A percentile compares a stretch with the other conserved stretches of the same genome.
Evolutionary conservation across 2,113 vertebrate genomes (phyloP).

Genomic region (Athene noctua): DNA sequence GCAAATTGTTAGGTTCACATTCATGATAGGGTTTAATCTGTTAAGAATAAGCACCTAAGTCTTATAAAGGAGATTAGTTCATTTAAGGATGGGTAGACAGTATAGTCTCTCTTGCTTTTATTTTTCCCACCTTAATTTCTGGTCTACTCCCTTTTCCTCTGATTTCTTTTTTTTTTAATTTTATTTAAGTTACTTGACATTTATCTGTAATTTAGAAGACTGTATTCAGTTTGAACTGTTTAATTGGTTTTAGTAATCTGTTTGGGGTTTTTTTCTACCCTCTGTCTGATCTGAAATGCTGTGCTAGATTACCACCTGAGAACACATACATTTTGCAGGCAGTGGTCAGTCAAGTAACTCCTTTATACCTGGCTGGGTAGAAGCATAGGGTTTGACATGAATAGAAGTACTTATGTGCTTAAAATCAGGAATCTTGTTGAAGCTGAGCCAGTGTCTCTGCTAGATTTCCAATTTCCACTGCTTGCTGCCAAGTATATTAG

Average conservation of each 20-base stretch:
- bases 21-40: neutral
- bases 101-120: neutral
- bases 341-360: neutral
- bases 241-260: neutral
- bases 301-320: neutral
- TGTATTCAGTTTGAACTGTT: neutral
- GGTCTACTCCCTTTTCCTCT: neutral
- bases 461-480: conserved; percentile 42
- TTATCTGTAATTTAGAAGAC: neutral
- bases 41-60: neutral
- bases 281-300: neutral
- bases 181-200: neutral
- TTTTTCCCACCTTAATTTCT: neutral
- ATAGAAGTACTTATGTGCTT: conserved; percentile 27
- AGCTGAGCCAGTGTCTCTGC: conserved; percentile 12
- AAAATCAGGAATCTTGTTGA: conserved; percentile 42
- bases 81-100: neutral
- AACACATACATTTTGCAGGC: neutral
- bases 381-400: neutral
- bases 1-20: neutral
- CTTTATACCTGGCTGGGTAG: neutral
- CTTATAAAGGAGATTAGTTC: neutral
- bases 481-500: conserved; percentile 43
- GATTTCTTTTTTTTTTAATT: neutral
- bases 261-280: fast-evolving